Evolutionary conservation across 2,888 invertebrate species (phyloP), one percentile per base, ranked within the genome.

Genomic region (Eremobia ochroleuca): DNA sequence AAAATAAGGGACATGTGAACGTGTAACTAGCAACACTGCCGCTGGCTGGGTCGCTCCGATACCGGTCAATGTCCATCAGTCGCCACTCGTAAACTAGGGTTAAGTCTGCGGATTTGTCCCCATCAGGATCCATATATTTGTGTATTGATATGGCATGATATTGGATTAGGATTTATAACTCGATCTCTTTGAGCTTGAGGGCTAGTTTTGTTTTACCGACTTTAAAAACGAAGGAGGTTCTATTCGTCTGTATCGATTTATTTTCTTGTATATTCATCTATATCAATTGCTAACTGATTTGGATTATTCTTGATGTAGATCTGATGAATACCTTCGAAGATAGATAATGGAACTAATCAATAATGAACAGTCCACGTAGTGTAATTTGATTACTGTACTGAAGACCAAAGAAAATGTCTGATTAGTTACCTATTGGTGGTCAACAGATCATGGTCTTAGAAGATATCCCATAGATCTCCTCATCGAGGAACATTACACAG

Each of bases 41-140:
- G 1, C 62, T 72, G 85, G 79, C 90, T 92, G 92, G 79, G 85
- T 72, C 78, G 81, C 71, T 70, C 86, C 84, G 92, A 92, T 92
- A 92, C 91, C 87, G 88, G 88, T 87, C 91, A 91, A 90, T 88
- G 91, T 92, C 92, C 90, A 88, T 92, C 92, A 91, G 88, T 76
- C 83, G 79, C 73, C 77, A 77, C 77, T 79, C 87, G 89, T 92
- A 92, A 92, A 92, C 87, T 89, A 90, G 90, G 88, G 89, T 90
- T 90, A 88, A 84, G 73, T 81, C 82, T 79, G 77, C 78, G 89
- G 83, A 84, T 89, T 88, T 88, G 85, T 87, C 72, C 78, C 83
- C 81, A 85, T 89, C 83, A 77, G 65, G 58, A 59, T 79, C 74
- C 81, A 83, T 86, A 89, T 85, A 86, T 87, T 83, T 85, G 83